Base-by-base conservation (phyloP, 2,113 vertebrate genomes). In the Silurus asotus region DNA sequence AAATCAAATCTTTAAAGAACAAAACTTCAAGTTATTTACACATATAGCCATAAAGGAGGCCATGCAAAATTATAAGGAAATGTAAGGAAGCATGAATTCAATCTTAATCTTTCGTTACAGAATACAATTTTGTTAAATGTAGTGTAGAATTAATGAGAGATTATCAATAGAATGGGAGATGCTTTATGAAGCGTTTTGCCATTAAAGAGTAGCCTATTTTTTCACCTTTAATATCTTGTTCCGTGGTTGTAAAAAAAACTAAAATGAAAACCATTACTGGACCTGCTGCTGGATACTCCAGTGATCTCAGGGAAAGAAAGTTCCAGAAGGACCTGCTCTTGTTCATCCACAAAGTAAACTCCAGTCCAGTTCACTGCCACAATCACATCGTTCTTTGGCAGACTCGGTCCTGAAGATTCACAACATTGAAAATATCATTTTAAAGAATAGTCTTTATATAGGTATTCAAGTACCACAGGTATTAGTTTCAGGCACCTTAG, bases 341-440 rank as follows among this genome's bases (percentile, higher is more conserved):
- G 97, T 88, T 99, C 98, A 58, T 99, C 98, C 65, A 99, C 97
- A 87, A 99, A 98, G 83, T 99, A 99, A 62, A 99, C 96, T 0
- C 98, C 98, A 0, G 98, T 99, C 98, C 98, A 99, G 94, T 99
- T 99, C 76, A 99, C 97, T 0, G 98, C 98, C 15, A 99, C 97
- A 0, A 99, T 98, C 81, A 99, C 96, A 17, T 99, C 98, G 0
- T 98, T 98, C 93, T 98, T 98, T 65, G 97, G 97, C 64, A 99
- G 93, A 91, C 93, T 97, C 70, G 98, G 98, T 72, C 98, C 98
- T 99, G 67, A 9, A 14, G 48, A 77, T 67, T 28, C 51, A 48
- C 51, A 81, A 59, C 19, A 61, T 74, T 15, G n/a, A 77, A 25
- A 20, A 53, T 28, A 15, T 14, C 2, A 67, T 15, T 14, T 25